Evolutionary conservation across 1,140 invertebrate species (phyloP).

Genomic region (Acromyrmex heyeri): DNA sequence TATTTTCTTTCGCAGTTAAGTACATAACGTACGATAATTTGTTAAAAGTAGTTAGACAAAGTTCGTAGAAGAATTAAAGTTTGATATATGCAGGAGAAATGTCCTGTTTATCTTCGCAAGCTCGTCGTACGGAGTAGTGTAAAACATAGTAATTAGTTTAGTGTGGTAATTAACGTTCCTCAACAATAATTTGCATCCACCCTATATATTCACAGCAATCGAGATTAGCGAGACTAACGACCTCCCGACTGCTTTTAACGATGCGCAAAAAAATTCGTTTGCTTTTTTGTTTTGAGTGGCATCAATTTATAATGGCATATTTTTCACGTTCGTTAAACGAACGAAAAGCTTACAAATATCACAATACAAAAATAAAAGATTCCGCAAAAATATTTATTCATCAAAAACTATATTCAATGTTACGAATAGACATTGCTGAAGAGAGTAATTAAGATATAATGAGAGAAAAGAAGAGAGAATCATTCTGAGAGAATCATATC

Average conservation of each 20-base stretch:
- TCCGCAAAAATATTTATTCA: background rate
- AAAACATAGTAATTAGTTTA: conserved; percentile 40
- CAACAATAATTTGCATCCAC: conserved; percentile 26
- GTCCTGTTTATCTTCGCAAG: conserved; percentile 30
- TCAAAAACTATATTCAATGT: background rate
- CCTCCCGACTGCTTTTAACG: background rate
- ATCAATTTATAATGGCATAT: conserved; percentile 15
- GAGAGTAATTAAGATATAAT: background rate
- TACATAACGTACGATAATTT: conserved; percentile 8
- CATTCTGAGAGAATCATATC: background rate
- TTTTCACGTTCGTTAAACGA: conserved; percentile 6
- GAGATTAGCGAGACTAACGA: conserved; percentile 54
- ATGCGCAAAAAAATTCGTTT: conserved; percentile 28
- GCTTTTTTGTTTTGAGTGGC: background rate
- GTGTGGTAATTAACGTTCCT: conserved; percentile 43
- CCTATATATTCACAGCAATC: background rate
- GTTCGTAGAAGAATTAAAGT: conserved; percentile 27
- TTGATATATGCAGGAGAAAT: background rate
- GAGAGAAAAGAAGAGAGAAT: background rate
- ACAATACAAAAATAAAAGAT: conserved; percentile 1
- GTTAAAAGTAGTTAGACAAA: background rate
- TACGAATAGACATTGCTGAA: background rate
- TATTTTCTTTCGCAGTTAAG: background rate
- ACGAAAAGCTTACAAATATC: background rate
- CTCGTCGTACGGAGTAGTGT: conserved; percentile 1